Evolutionary conservation across 2,888 invertebrate genomes (phyloP).

Genomic region (Griposia aprilina): DNA sequence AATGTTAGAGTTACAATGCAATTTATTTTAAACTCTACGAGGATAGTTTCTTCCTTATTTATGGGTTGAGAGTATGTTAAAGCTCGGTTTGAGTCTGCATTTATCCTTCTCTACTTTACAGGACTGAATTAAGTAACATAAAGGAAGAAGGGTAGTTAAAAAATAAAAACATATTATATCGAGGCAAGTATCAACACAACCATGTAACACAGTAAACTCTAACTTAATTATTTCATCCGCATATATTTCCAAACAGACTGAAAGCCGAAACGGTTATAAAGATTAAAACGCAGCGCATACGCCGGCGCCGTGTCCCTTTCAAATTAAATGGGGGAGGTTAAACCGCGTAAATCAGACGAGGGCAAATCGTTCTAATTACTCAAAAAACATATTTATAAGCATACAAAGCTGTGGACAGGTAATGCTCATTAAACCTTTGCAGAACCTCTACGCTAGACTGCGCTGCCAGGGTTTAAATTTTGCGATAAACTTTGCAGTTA

Average conservation of each 20-base stretch:
- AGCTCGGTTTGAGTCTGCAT: not conserved
- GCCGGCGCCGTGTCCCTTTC: constrained; percentile 71
- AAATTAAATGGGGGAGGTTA: constrained; percentile 79
- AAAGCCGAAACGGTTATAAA: constrained; percentile 57
- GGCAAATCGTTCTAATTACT: constrained; percentile 85
- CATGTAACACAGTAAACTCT: constrained; percentile 15
- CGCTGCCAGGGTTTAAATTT: constrained; percentile 24
- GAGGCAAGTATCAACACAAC: not conserved
- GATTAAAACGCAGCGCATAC: constrained; percentile 63
- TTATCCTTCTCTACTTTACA: not conserved
- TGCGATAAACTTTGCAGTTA: constrained; percentile 3
- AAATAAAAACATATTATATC: not conserved
- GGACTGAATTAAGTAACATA: not conserved
- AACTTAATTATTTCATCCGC: constrained; percentile 51
- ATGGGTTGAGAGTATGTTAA: constrained; percentile 23
- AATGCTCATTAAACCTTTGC: constrained; percentile 78
- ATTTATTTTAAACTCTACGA: constrained; percentile 45
- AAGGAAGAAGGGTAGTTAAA: not conserved
- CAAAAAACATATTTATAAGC: constrained; percentile 82
- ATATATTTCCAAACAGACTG: constrained; percentile 40
- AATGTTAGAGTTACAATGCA: constrained; percentile 36
- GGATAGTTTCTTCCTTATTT: constrained; percentile 42
- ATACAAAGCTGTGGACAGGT: constrained; percentile 79
- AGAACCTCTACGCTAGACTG: constrained; percentile 8
- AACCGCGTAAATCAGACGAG: constrained; percentile 78